Percentiles rank a stretch among this genome's conserved stretches.
Conservation (phyloP, 2,797 vertebrate species). For the Gouania willdenowi region DNA sequence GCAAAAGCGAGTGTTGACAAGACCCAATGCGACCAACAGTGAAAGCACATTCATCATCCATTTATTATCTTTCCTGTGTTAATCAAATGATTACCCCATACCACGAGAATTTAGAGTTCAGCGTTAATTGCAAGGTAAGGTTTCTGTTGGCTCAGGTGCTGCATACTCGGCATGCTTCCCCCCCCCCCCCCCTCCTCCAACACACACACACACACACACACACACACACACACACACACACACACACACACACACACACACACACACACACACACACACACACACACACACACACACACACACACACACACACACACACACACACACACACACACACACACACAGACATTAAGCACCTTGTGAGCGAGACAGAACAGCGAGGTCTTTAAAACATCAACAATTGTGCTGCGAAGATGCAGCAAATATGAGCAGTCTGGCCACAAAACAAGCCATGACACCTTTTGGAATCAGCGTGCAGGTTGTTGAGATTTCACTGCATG, state of each 20-base stretch:
- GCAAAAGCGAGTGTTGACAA: conserved; percentile 64
- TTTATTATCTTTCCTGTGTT: conserved; percentile 65
- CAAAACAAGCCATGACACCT: conserved; percentile 58
- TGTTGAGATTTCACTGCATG: conserved; percentile 44
- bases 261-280: too few relatives aligned
- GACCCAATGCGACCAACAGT: conserved; percentile 51
- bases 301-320: too few relatives aligned
- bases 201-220: too few relatives aligned
- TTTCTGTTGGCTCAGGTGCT: conserved; percentile 70
- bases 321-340: too few relatives aligned
- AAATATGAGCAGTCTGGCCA: conserved; percentile 37
- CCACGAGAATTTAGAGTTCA: conserved; percentile 62
- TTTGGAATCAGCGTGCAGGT: conserved; percentile 22
- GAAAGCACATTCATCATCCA: conserved; percentile 67
- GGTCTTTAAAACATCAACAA: conserved; percentile 62
- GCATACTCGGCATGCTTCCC: conserved; percentile 65
- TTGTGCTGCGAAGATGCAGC: conserved; percentile 50
- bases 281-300: too few relatives aligned
- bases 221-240: too few relatives aligned
- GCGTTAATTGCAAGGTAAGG: conserved; percentile 72
- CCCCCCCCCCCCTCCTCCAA: too few relatives aligned
- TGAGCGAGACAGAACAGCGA: conserved; percentile 39
- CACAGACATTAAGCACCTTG: conserved; percentile 36
- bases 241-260: too few relatives aligned
- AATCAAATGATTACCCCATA: conserved; percentile 72